Percentiles rank a stretch among this genome's conserved stretches.
These are phyloP conservation scores for Hipposideros larvatus DNA, from an alignment of 2,797 vertebrate species.

Conservation along the genomic window DNA sequence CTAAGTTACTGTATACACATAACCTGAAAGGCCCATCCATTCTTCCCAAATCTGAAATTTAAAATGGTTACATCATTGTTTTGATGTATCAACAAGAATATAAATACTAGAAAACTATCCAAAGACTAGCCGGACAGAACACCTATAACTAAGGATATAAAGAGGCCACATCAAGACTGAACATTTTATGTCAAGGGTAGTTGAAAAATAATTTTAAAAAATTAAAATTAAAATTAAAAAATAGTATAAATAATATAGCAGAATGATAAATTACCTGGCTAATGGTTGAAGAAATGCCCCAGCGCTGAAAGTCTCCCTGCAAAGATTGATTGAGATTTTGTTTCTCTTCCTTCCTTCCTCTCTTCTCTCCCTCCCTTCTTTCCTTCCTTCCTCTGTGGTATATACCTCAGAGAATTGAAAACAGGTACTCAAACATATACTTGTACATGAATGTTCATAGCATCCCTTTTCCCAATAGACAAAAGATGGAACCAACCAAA, in stretches of 20 bases:
- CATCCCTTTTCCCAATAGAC: no score
- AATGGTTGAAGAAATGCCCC: neutral
- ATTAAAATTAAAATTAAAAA: no score
- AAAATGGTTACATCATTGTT: neutral
- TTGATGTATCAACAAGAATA: neutral
- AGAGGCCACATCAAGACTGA: no score
- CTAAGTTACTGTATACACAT: conserved; percentile 32
- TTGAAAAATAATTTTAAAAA: no score
- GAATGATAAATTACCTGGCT: neutral
- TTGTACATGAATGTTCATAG: no score
- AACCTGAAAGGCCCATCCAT: conserved; percentile 32
- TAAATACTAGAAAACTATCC: neutral
- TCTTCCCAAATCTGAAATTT: conserved; percentile 33
- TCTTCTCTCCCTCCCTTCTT: neutral
- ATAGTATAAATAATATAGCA: neutral
- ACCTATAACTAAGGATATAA: no score
- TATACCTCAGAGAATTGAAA: neutral
- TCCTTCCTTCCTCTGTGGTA: neutral
- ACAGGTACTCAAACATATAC: no score
- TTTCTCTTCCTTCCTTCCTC: neutral
- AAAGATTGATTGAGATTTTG: neutral
- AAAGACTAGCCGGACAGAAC: no score
- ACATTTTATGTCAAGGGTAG: no score
- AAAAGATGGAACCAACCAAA: no score
- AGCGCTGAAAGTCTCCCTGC: neutral